Evolutionary conservation across 1,140 invertebrate species (phyloP), one percentile per base, ranked within the genome.

Genomic region (Berghia stephanieae): DNA sequence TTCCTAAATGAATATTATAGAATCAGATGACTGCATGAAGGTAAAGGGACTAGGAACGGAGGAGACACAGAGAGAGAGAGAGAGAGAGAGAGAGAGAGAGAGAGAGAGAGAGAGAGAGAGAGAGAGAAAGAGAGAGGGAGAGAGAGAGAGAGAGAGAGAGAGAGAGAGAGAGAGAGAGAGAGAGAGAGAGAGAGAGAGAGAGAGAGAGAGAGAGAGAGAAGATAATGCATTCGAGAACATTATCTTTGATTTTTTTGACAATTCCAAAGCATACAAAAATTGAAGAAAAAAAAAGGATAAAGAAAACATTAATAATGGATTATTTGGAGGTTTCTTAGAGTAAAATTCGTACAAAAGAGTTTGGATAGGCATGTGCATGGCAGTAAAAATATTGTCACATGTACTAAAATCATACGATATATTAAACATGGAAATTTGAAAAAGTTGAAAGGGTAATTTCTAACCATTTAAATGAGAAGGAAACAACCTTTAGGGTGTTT

Each of bases 111-210:
- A 71, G 16, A 71, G 16, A 71, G 69, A 71, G 16, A 71, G 69
- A 71, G 16, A 71, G 66, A 75, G 60, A 76, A 34, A 73, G 27
- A 75, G 66, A 75, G 5, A 75, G 66, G 70, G 21, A 75, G 55
- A 75, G 60, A 73, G 55, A 73, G 5, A 75, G 74, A 75, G 60
- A 76, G 75, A 74, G 44, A 74, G 71, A 74, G 44, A 74, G 71
- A 74, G 40, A 74, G 44, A 74, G 31, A 74, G 71, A 74, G 44
- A 55, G 44, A 74, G 21, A 57, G 46, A 63, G 27, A 75, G 72
- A 75, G n/a, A 75, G 16, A 42, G 2, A 57, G 36, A 34, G 27
- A 60, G 71, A 74, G 18, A 13, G 3, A 49, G 40, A 74, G 46
- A 74, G n/a, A 57, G 46, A 74, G 13, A 44, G 46, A 74, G 44